These are phyloP conservation scores for Eupithecia subfuscata DNA, from an alignment of 2,888 invertebrate genomes.

Conservation along the genomic window DNA sequence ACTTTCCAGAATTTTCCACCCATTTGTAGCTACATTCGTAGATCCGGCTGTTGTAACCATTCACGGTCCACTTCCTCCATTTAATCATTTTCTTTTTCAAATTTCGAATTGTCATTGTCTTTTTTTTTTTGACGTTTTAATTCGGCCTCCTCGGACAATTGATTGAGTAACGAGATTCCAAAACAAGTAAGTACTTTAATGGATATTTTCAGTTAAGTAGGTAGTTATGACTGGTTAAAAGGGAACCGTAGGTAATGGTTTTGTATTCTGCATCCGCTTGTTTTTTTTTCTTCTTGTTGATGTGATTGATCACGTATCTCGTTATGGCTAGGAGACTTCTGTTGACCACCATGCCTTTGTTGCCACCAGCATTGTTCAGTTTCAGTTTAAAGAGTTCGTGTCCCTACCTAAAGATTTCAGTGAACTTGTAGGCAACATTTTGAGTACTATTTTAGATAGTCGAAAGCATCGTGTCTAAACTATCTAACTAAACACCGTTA, in stretches of 20 bases:
- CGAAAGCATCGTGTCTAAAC: constrained; percentile 69
- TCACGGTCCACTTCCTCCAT: constrained; percentile 71
- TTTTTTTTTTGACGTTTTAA: constrained; percentile 36
- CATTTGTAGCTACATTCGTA: constrained; percentile 43
- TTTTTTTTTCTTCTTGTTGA: constrained; percentile 18
- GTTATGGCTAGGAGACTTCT: not conserved
- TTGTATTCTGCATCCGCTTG: constrained; percentile 27
- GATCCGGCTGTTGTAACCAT: constrained; percentile 69
- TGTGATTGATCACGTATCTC: constrained; percentile 20
- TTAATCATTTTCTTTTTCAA: constrained; percentile 66
- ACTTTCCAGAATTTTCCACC: constrained; percentile 3
- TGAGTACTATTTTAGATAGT: constrained; percentile 63
- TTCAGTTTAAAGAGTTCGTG: not conserved
- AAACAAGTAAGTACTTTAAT: constrained; percentile 39
- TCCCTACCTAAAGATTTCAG: not conserved
- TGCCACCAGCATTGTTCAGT: not conserved
- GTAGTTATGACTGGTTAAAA: not conserved
- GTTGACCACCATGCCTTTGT: not conserved
- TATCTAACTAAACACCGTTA: constrained; percentile 76
- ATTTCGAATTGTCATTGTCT: constrained; percentile 38
- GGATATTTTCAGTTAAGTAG: constrained; percentile 32
- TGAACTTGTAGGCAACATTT: constrained; percentile 38
- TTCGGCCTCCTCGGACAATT: constrained; percentile 41
- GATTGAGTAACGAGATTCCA: constrained; percentile 37
- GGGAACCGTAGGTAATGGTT: constrained; percentile 10